These are phyloP conservation scores for Eira barbara DNA, from an alignment of 2,113 vertebrate genomes.

Conservation along the genomic window DNA sequence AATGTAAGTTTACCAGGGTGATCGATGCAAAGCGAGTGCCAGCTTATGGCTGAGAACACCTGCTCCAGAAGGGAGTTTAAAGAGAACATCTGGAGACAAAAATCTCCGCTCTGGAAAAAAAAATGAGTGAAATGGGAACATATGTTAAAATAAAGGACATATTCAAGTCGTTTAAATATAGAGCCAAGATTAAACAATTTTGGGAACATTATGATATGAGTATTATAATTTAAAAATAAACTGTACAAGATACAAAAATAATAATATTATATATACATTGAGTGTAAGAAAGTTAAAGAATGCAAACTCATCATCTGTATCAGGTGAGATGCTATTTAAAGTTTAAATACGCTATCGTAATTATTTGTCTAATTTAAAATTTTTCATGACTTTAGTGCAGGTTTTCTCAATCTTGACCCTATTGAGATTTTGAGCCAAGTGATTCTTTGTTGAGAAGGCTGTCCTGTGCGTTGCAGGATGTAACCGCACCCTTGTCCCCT, in stretches of 20 bases:
- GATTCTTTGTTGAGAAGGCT: not conserved
- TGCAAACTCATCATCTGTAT: not conserved
- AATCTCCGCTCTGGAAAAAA: not conserved
- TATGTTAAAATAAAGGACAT: not conserved
- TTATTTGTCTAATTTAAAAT: not conserved
- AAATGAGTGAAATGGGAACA: not conserved
- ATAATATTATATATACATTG: not conserved
- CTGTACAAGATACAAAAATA: not conserved
- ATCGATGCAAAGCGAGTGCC: not conserved
- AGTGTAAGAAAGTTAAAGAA: not conserved
- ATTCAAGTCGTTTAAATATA: not conserved
- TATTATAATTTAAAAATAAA: not conserved
- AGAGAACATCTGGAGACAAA: not conserved
- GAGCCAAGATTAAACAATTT: not conserved
- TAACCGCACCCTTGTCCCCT: not conserved
- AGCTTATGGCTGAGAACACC: not conserved
- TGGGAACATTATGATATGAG: not conserved
- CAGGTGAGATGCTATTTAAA: not conserved
- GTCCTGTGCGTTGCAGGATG: accelerated
- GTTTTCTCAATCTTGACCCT: not conserved
- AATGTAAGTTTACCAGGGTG: not conserved
- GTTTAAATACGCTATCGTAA: not conserved
- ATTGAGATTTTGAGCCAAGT: not conserved
- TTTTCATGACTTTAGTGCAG: not conserved
- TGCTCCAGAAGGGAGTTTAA: not conserved